Base-by-base conservation (phyloP, 2,113 vertebrate genomes). In the Hassar affinis region DNA sequence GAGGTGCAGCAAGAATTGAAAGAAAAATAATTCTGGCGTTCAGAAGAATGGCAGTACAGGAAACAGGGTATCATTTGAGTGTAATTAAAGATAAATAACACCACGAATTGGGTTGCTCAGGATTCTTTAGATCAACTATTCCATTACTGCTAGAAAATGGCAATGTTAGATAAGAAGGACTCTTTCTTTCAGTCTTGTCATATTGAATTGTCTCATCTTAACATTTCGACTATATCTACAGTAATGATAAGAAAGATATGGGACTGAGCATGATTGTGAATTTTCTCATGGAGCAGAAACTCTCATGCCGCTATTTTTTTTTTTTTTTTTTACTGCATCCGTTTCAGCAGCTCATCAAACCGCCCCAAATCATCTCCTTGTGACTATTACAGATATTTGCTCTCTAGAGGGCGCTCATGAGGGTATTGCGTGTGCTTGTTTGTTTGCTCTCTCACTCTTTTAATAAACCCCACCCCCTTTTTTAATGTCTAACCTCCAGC, bases 261-360 rank as follows among this genome's bases (percentile, higher is more conserved):
- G 14, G 8, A 33, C 33, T 47, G 49, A 49, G 45, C 25, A 78
- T 69, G 51, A 78, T 33, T 42, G 45, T 8, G n/a, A 69, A 18
- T 64, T 27, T 12, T 30, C n/a, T 62, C 47, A 76, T 15, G 2
- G 12, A 45, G n/a, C 25, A 45, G 22, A 27, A 42, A 85, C 59
- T 38, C 33, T 56, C 49, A 76, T 35, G 25, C 35, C 22, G 27
- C 38, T 78, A 49, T 54, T 82, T 82, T n/a, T 51, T 64, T 33
- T 54, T 64, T 30, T 45, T 14, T 74, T 68, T 68, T 68, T 72
- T 79, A 76, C 86, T 79, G 79, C 72, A 68, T 80, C 74, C 25
- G 45, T 62, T 62, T 68, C n/a, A 75, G 22, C 68, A 57, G 79
- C 25, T 66, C 33, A 30, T 66, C 35, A 54, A 59, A 17, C 45